Evolutionary conservation across 2,888 invertebrate genomes (phyloP), one percentile per base, ranked within the genome.

Genomic region (Chrysolina oricalcia): DNA sequence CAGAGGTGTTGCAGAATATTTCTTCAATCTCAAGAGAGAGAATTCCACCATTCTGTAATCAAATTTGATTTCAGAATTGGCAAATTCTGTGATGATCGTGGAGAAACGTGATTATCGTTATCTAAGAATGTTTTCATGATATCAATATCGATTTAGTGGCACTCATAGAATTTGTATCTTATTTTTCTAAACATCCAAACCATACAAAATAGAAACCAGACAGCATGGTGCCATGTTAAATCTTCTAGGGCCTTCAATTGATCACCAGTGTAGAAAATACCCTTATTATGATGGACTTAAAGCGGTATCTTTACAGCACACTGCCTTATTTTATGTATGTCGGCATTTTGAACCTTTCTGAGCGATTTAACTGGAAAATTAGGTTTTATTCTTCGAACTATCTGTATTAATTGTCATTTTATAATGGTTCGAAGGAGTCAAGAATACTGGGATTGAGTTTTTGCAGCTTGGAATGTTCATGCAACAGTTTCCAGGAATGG

Each of bases 201-300:
- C 50, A 19, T 19, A 50, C 50, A 50, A 50, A 50, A 17, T 17
- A 17, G 17, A 19, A 50, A 17, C 73, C 63, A 78, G 79, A 77
- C 79, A 70, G 78, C 79, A 69, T 76, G 79, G 76, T 80, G 70
- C 76, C 78, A 63, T 68, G 23, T 63, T 63, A 59, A 75, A 76
- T 76, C 66, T 50, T 69, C 69, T 65, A 8, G 35, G 64, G 40
- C 70, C 73, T 64, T 70, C 62, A 35, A 85, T 83, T 83, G 84
- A 82, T 83, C 82, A 84, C 80, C 83, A 82, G 83, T 82, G 85
- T 84, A 84, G 85, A 85, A 85, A 85, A 85, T 84, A 77, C 84
- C 71, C 78, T 80, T 81, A 83, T 85, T 85, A 83, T 85, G 69
- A 62, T 48, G 63, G 81, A 78, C 78, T 84, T 82, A 83, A 71